These are phyloP conservation scores for Ciconia maguari DNA, from an alignment of 2,113 vertebrate genomes.

Conservation along the genomic window DNA sequence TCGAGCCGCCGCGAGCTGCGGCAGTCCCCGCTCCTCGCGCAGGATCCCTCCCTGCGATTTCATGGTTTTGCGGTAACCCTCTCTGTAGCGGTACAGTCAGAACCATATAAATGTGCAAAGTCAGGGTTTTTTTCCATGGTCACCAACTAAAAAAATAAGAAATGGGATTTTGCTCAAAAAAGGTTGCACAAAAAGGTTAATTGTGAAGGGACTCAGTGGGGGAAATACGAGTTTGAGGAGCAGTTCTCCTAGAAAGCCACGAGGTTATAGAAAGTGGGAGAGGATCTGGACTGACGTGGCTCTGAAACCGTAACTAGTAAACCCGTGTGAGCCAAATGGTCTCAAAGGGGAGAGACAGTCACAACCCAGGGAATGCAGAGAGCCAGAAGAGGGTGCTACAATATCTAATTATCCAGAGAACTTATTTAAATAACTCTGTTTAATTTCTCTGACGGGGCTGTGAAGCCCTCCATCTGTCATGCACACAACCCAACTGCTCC, in stretches of 20 bases:
- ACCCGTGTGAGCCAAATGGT: background rate
- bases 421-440: constrained; percentile 9
- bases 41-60: background rate
- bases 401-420: constrained; percentile 32
- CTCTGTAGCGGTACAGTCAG: fast-evolving
- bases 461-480: background rate
- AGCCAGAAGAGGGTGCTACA: constrained; percentile 66
- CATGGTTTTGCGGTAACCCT: background rate
- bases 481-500: background rate
- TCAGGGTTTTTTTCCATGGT: background rate
- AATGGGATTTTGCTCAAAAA: background rate
- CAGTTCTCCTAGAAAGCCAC: background rate
- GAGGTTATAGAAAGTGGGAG: background rate
- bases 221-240: background rate
- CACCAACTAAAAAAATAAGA: background rate
- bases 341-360: background rate
- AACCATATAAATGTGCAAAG: background rate
- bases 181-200: constrained; percentile 20
- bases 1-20: fast-evolving
- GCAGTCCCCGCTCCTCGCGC: fast-evolving
- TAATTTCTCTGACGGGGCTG: background rate
- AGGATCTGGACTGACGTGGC: background rate
- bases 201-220: background rate
- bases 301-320: background rate
- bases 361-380: background rate